Conservation (phyloP, 35 echinoderm and acorn worm species). For the Anneissia japonica region DNA sequence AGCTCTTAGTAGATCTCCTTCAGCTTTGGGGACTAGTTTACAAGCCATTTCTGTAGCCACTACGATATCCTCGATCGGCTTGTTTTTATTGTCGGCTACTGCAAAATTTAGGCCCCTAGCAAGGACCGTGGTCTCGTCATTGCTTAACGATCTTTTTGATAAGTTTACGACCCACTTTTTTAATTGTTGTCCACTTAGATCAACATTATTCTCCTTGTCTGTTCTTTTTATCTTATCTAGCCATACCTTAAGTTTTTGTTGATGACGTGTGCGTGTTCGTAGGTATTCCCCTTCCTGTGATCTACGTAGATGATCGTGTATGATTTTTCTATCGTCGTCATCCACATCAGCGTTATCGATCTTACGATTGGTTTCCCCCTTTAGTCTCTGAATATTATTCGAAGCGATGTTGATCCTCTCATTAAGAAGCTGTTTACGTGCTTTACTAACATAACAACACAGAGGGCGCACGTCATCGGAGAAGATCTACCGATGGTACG, state of each 20-base stretch:
- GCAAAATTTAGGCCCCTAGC: background rate
- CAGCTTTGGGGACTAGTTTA: background rate
- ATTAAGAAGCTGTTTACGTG: background rate
- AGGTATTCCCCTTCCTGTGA: background rate
- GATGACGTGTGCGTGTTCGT: background rate
- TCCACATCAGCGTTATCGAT: too few species aligned
- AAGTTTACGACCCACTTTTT: background rate
- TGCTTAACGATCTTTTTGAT: background rate
- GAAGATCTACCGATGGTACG: too few species aligned
- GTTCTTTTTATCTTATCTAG: background rate
- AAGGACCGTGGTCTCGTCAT: background rate
- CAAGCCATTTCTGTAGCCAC: background rate
- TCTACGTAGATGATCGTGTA: too few species aligned
- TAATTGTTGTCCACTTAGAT: background rate
- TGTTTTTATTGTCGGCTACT: background rate
- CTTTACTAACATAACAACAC: too few species aligned
- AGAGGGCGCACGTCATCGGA: too few species aligned
- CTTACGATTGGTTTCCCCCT: background rate
- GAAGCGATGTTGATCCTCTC: background rate
- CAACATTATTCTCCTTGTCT: background rate
- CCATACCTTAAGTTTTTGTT: background rate
- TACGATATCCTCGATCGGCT: background rate
- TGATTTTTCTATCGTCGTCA: too few species aligned
- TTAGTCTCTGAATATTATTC: background rate
- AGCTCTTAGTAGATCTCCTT: background rate